These are phyloP conservation scores for Penaeus indicus DNA, from an alignment of 1,140 invertebrate species.

Conservation along the genomic window DNA sequence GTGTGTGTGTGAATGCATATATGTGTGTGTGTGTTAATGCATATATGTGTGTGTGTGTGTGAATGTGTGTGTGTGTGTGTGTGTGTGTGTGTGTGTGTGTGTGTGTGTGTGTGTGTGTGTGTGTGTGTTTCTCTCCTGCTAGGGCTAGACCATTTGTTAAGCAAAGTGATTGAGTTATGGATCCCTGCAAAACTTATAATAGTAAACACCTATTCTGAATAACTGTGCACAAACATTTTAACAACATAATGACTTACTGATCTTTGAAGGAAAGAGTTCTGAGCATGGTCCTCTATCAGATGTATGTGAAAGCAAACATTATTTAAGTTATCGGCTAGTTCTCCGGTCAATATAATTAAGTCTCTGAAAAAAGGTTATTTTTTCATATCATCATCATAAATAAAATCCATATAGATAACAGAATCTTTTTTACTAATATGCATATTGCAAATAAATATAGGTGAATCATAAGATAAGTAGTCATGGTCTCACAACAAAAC, in stretches of 20 bases:
- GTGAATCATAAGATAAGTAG: not conserved
- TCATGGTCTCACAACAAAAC: not conserved
- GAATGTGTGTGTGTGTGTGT: no score
- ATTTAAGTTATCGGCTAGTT: not conserved
- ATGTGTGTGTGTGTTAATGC: no score
- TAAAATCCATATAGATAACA: not conserved
- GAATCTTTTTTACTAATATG: not conserved
- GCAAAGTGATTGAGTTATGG: no score
- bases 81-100: no score
- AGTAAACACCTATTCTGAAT: no score
- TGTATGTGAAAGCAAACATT: not conserved
- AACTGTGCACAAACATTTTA: no score
- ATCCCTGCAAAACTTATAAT: no score
- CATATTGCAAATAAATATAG: not conserved
- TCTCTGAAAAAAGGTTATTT: not conserved
- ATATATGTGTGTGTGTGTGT: no score
- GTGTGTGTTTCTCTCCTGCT: no score
- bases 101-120: no score
- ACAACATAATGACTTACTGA: not conserved
- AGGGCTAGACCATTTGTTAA: no score
- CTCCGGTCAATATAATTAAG: not conserved
- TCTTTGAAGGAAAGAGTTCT: constrained; percentile 1
- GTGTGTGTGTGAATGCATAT: no score
- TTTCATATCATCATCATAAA: not conserved
- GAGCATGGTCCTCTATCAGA: constrained; percentile 1